A percentile compares a stretch with the other conserved stretches of the same genome.
These are phyloP conservation scores for Chymomyza amoena DNA, from an alignment of 2,888 invertebrate genomes.

Conservation along the genomic window DNA sequence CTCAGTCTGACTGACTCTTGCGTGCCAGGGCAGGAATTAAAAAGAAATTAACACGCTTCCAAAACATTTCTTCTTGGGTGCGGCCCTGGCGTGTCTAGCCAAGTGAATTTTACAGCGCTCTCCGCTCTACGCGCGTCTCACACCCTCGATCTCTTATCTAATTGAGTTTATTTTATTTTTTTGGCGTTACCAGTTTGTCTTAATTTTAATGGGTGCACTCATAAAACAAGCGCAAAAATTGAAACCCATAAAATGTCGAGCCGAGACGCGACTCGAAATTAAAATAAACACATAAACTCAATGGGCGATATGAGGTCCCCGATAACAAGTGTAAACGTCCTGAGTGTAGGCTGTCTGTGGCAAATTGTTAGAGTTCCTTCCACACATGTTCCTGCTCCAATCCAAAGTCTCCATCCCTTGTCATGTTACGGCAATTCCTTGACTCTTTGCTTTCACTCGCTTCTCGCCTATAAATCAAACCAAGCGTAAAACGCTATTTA, in stretches of 20 bases:
- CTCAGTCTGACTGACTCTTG: slow-evolving; percentile 9
- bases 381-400: background rate
- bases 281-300: slow-evolving; percentile 64
- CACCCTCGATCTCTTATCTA: slow-evolving; percentile 49
- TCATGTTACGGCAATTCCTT: background rate
- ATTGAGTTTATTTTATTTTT: slow-evolving; percentile 57
- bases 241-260: slow-evolving; percentile 56
- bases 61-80: slow-evolving; percentile 24
- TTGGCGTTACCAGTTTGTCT: slow-evolving; percentile 35
- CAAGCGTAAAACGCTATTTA: slow-evolving; percentile 55
- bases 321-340: slow-evolving; percentile 54
- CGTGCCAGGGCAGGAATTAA: slow-evolving; percentile 52
- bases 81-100: slow-evolving; percentile 47
- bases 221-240: slow-evolving; percentile 70
- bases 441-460: background rate
- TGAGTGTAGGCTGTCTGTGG: slow-evolving; percentile 20
- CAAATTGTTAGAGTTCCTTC: slow-evolving; percentile 24
- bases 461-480: slow-evolving; percentile 58
- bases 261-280: slow-evolving; percentile 52
- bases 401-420: slow-evolving; percentile 12
- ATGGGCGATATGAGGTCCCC: slow-evolving; percentile 26
- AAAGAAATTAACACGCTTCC: slow-evolving; percentile 69
- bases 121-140: slow-evolving; percentile 13
- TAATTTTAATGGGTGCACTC: slow-evolving; percentile 63
- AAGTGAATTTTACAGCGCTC: slow-evolving; percentile 58